Evolutionary conservation across 2,888 invertebrate species (phyloP), one percentile per base, ranked within the genome.

Genomic region (Ophioninae sp.): DNA sequence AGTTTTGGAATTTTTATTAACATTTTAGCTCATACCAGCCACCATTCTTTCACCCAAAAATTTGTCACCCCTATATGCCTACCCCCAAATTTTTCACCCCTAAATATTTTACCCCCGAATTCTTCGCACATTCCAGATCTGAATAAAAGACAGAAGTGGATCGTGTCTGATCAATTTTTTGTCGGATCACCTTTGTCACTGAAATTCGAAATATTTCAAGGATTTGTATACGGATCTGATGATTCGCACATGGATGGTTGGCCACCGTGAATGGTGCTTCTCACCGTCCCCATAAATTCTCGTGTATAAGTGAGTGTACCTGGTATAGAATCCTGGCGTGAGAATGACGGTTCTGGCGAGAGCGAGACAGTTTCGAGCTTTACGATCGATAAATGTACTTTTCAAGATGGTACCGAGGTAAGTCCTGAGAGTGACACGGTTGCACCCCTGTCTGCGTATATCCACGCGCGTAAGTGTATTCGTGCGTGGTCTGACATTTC

Each of bases 341-440:
- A 68, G 77, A 83, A 83, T 80, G 80, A 80, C 82, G 82, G 62
- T 77, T 86, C 83, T 80, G 74, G 23, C 69, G 78, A 57, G 83
- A 81, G 65, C 64, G 73, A 69, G 61, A 77, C 57, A 23, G 50
- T 65, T 76, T 79, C 68, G 75, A 75, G 81, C 67, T 84, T 84
- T 82, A 82, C 84, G 84, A 84, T 84, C 84, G 82, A 84, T 84
- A 84, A 84, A 84, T 84, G 82, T 79, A 84, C 84, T 84, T 79
- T 84, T 84, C 79, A 82, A 84, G 84, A 84, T 82, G 82, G 79
- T 82, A 84, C 82, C 70, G 41, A 30, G 37, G 79, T 82, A 75
- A 75, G 70, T 37, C 72, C 82, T 81, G 65, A 56, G 73, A 81
- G 74, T 75, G 72, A 83, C 79, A 41, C 17, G 65, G 44, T 13